Evolutionary conservation across 2,888 invertebrate genomes (phyloP).

Genomic region (Anagyrus pseudococci): DNA sequence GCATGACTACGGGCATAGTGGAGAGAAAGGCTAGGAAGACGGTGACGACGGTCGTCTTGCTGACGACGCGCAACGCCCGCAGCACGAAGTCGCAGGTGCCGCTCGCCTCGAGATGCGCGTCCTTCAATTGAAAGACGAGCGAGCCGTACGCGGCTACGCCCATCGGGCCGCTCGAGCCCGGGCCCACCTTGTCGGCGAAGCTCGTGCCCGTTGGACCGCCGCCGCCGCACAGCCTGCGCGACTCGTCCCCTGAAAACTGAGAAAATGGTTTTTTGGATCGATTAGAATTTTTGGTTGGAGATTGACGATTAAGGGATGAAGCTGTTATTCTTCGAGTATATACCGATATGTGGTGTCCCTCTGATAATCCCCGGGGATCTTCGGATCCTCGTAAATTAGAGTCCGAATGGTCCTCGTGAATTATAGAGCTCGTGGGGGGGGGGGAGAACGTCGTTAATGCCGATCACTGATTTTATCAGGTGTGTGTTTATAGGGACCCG

Average conservation of each 20-base stretch:
- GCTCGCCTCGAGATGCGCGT: slow-evolving; percentile 79
- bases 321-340: no score
- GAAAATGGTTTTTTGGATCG: background rate
- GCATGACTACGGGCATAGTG: slow-evolving; percentile 76
- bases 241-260: slow-evolving; percentile 77
- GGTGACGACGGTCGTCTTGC: slow-evolving; percentile 77
- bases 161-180: slow-evolving; percentile 49
- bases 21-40: slow-evolving; percentile 73
- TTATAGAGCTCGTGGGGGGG: no score
- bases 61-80: slow-evolving; percentile 75
- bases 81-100: slow-evolving; percentile 78
- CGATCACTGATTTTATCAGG: no score
- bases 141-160: slow-evolving; percentile 74
- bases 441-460: no score
- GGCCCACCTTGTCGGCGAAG: slow-evolving; percentile 53
- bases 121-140: slow-evolving; percentile 79
- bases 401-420: no score
- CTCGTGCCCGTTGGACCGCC: slow-evolving; percentile 41
- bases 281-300: background rate
- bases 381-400: no score
- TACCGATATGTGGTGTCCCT: no score
- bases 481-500: no score
- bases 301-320: no score
- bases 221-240: slow-evolving; percentile 69
- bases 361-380: no score